These are phyloP conservation scores for Mya arenaria DNA, from an alignment of 1,140 invertebrate species.

Conservation along the genomic window DNA sequence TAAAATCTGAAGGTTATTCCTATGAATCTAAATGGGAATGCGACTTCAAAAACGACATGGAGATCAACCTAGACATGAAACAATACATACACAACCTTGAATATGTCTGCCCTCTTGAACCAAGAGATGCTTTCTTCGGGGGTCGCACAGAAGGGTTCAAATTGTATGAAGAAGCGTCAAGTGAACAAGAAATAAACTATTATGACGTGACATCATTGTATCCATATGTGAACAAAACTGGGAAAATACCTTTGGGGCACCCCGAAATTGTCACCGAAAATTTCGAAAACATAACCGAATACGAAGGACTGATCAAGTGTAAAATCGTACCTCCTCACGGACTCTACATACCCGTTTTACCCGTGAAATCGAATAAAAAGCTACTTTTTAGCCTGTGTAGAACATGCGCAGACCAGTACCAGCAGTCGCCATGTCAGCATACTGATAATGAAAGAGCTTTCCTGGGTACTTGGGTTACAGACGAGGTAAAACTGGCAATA, in stretches of 20 bases:
- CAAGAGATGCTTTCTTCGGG: slow-evolving; percentile 18
- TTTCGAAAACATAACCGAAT: neutral
- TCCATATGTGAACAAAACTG: slow-evolving; percentile 22
- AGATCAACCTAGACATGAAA: neutral
- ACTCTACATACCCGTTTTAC: slow-evolving; percentile 19
- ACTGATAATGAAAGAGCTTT: slow-evolving; percentile 1
- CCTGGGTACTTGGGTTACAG: neutral
- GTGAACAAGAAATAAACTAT: slow-evolving; percentile 4
- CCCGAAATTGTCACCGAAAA: slow-evolving; percentile 3
- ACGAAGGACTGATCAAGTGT: slow-evolving; percentile 22
- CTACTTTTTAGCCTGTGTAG: slow-evolving; percentile 14
- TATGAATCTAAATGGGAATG: slow-evolving; percentile 8
- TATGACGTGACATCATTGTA: slow-evolving; percentile 19
- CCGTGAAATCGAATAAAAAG: neutral
- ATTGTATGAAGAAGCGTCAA: neutral
- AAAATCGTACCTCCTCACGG: slow-evolving; percentile 6
- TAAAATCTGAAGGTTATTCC: neutral
- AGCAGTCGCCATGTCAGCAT: neutral
- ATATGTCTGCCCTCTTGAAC: neutral
- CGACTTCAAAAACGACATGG: neutral
- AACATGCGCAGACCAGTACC: neutral
- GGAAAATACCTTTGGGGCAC: neutral
- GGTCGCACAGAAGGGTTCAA: slow-evolving; percentile 10
- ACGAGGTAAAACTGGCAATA: neutral
- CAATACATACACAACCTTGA: neutral